Percentiles rank a stretch among this genome's conserved stretches.
These are phyloP conservation scores for Volucella bombylans DNA, from an alignment of 2,888 invertebrate genomes.

Conservation along the genomic window DNA sequence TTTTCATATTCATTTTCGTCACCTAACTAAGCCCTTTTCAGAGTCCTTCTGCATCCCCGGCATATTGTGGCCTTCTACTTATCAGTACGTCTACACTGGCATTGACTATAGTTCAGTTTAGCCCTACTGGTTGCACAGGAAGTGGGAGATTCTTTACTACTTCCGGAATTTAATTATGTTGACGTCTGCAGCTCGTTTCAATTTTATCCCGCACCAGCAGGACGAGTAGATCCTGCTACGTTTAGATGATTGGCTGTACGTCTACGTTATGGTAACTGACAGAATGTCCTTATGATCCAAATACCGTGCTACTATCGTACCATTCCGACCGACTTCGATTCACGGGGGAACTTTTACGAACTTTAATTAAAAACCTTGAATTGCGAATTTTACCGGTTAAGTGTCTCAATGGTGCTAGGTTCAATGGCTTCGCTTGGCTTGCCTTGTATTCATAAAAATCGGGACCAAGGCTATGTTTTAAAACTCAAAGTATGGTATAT, in stretches of 20 bases:
- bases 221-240: too few species aligned
- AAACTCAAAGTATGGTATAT: background rate
- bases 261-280: too few species aligned
- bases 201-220: background rate
- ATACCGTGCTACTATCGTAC: too few species aligned
- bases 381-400: background rate
- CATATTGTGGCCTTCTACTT: too few species aligned
- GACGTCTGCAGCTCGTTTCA: slow-evolving; percentile 15
- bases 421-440: slow-evolving; percentile 15
- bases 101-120: too few species aligned
- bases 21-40: too few species aligned
- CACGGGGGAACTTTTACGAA: background rate
- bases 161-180: slow-evolving; percentile 28
- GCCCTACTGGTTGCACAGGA: slow-evolving; percentile 5
- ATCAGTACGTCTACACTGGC: too few species aligned
- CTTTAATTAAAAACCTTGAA: slow-evolving; percentile 39
- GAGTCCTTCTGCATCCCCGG: too few species aligned
- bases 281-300: too few species aligned
- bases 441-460: background rate
- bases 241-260: too few species aligned
- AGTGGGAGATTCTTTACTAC: slow-evolving; percentile 20
- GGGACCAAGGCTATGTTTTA: background rate
- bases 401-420: slow-evolving; percentile 3
- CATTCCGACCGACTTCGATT: background rate
- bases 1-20: background rate